Percentiles rank a stretch among this genome's conserved stretches.
These are phyloP conservation scores for Acestrorhynchus altus DNA, from an alignment of 2,797 vertebrate genomes.

Conservation along the genomic window DNA sequence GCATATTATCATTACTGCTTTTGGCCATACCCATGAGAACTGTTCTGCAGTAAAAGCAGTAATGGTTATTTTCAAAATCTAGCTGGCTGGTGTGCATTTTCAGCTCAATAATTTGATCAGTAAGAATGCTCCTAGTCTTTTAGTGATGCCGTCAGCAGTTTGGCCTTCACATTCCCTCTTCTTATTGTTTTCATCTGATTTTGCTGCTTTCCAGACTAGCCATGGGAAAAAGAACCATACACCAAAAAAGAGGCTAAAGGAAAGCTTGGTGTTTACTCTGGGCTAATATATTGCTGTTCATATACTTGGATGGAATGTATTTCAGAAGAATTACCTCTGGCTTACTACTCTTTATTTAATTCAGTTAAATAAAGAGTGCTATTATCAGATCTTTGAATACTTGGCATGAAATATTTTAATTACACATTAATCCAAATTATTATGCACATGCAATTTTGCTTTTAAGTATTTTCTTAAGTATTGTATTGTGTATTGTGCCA, in stretches of 20 bases:
- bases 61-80: slow-evolving; percentile 31
- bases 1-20: slow-evolving; percentile 7
- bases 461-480: too few relatives aligned
- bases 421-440: too few relatives aligned
- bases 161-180: slow-evolving; percentile 37
- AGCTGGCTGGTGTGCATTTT: slow-evolving; percentile 36
- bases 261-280: not conserved
- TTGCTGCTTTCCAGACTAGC: slow-evolving; percentile 20
- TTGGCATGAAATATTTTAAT: not conserved
- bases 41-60: slow-evolving; percentile 16
- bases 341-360: not conserved
- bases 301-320: not conserved
- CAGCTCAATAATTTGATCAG: slow-evolving; percentile 79
- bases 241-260: not conserved
- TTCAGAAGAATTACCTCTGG: not conserved
- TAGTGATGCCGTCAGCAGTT: slow-evolving; percentile 71
- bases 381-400: not conserved
- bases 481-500: too few relatives aligned
- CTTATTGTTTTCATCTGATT: slow-evolving; percentile 9
- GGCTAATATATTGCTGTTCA: slow-evolving; percentile 13
- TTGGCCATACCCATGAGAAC: not conserved
- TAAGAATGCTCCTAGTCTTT: slow-evolving; percentile 73
- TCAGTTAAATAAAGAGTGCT: too few relatives aligned
- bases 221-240: slow-evolving; percentile 16
- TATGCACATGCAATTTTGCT: too few relatives aligned